A percentile compares a stretch with the other conserved stretches of the same genome.
phyloP scores from a whole-genome alignment of 2,888 invertebrate species.

The Invenusta paracnida region DNA sequence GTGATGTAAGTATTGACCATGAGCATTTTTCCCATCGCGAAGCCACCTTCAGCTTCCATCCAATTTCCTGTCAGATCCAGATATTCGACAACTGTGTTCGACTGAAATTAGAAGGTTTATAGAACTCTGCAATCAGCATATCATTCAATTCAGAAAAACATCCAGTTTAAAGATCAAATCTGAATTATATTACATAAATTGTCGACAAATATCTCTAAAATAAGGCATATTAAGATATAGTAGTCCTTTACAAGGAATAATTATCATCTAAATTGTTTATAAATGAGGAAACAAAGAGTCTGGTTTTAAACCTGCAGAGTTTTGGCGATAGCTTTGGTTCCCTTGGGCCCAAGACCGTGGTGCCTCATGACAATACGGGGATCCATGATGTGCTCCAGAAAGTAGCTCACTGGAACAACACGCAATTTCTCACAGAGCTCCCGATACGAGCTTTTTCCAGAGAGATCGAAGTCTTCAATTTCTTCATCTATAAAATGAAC shows the following conservation, averaged over 20 bases:
- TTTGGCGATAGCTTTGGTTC: slow-evolving; percentile 53
- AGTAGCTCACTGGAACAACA: slow-evolving; percentile 54
- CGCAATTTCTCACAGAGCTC: slow-evolving; percentile 54
- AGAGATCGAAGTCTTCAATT: slow-evolving; percentile 49
- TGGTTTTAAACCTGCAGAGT: slow-evolving; percentile 49
- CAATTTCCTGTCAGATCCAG: slow-evolving; percentile 55
- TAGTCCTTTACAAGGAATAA: slow-evolving; percentile 45
- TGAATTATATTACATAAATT: neutral
- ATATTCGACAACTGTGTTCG: slow-evolving; percentile 52
- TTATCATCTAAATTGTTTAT: neutral
- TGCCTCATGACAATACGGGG: slow-evolving; percentile 53
- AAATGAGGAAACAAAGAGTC: neutral
- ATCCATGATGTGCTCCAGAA: slow-evolving; percentile 55
- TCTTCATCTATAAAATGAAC: slow-evolving; percentile 36
- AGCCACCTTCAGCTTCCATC: slow-evolving; percentile 52
- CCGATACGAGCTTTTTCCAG: slow-evolving; percentile 50
- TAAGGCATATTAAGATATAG: neutral
- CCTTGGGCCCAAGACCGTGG: slow-evolving; percentile 52
- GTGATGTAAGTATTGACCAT: slow-evolving; percentile 56
- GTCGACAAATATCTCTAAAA: neutral
- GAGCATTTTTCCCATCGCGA: slow-evolving; percentile 52
- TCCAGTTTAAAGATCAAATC: neutral
- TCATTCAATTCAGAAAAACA: no score
- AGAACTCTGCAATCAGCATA: no score
- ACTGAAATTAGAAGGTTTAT: slow-evolving; percentile 50